Evolutionary conservation across 2,797 vertebrate species (phyloP).

Genomic region (Syndactyla subalaris): DNA sequence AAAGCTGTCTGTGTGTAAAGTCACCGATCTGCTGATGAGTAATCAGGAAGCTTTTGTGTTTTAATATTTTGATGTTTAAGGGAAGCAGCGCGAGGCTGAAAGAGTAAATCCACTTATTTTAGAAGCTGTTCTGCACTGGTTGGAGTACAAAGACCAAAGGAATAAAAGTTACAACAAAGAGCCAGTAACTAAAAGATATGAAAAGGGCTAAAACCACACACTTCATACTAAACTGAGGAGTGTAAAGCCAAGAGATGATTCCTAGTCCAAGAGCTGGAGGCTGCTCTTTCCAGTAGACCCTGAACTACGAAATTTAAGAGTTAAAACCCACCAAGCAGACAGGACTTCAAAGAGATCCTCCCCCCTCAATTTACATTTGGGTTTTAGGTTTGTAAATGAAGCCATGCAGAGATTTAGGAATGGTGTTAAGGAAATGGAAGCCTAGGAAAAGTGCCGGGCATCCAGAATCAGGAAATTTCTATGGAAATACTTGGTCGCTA

Average conservation of each 20-base stretch:
- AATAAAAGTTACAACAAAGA: conserved; percentile 1
- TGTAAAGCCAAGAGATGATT: not conserved
- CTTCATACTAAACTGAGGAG: not conserved
- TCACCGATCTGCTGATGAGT: not conserved
- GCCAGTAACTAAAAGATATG: not conserved
- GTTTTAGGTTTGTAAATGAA: conserved; percentile 27
- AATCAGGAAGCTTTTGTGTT: conserved; percentile 18
- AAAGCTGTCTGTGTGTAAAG: conserved; percentile 5
- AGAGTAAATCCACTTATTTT: not conserved
- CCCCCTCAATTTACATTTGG: not conserved
- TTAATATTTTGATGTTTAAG: conserved; percentile 44
- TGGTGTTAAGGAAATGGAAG: not conserved
- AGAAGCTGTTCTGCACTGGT: not conserved
- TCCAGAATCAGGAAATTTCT: not conserved
- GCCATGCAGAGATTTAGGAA: not conserved
- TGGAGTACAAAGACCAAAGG: not conserved
- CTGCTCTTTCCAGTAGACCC: not conserved
- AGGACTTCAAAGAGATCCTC: not conserved
- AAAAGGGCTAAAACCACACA: not conserved
- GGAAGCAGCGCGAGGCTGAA: not conserved
- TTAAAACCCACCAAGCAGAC: not conserved
- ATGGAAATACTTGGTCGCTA: not conserved
- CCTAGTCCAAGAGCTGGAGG: not conserved
- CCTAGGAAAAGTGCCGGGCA: not conserved
- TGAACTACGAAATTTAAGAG: not conserved